A percentile compares a stretch with the other conserved stretches of the same genome.
Evolutionary conservation across 1,140 invertebrate species (phyloP).

Genomic region (Macrobrachium nipponense): DNA sequence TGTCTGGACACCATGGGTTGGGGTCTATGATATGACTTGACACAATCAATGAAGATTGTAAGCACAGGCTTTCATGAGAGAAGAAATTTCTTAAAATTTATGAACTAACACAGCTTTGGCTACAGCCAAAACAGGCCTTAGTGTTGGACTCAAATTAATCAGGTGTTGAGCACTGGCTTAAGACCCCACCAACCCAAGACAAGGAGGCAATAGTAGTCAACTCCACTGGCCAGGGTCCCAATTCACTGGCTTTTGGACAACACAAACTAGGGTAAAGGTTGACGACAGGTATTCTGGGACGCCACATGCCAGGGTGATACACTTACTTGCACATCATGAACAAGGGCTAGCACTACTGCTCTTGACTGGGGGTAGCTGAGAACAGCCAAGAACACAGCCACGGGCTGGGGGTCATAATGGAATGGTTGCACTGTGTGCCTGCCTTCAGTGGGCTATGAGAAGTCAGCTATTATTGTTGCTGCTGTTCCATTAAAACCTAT

Average conservation of each 20-base stretch:
- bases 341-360: slow-evolving; percentile 23
- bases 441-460: slow-evolving; percentile 38
- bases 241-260: slow-evolving; percentile 21
- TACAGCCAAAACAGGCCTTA: background rate
- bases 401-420: slow-evolving; percentile 43
- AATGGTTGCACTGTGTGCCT: slow-evolving; percentile 57
- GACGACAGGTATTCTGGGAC: slow-evolving; percentile 25
- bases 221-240: slow-evolving; percentile 32
- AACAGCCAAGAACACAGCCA: slow-evolving; percentile 33
- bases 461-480: too few species aligned
- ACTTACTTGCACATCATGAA: slow-evolving; percentile 38
- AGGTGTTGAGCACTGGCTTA: slow-evolving; percentile 34
- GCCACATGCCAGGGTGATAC: slow-evolving; percentile 28
- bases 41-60: slow-evolving; percentile 15
- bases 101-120: slow-evolving; percentile 11
- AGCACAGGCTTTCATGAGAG: slow-evolving; percentile 35
- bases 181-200: slow-evolving; percentile 27
- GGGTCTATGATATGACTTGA: slow-evolving; percentile 13
- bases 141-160: slow-evolving; percentile 32
- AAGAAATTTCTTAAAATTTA: slow-evolving; percentile 5
- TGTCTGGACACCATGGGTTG: slow-evolving; percentile 23
- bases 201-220: slow-evolving; percentile 18
- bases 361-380: slow-evolving; percentile 31
- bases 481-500: too few species aligned
- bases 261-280: slow-evolving; percentile 21